Base-by-base conservation (phyloP, 92 coral and sea anemone species). In the Epizoanthus illoricatus region DNA sequence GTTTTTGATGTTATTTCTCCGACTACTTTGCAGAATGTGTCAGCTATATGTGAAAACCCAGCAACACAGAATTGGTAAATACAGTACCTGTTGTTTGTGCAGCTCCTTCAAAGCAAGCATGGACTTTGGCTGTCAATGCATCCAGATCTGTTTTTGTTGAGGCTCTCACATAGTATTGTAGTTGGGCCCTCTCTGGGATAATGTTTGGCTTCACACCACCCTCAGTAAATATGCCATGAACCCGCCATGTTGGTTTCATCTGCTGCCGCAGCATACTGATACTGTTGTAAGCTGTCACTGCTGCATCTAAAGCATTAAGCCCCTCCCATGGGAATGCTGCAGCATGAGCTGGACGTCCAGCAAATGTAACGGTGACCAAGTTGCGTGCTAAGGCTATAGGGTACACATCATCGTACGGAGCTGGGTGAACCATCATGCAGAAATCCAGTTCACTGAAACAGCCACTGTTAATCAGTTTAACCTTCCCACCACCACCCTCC, bases 161-260 rank as follows among this genome's bases (percentile, higher is more conserved):
- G 0, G 98, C 91, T 87, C 98, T 74, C 11, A 92, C 52, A 33
- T 54, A 70, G 71, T 84, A 94, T 36, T 64, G 72, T 16, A 94
- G 73, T 33, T 75, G 86, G 2, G 97, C 76, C 13, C 85, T 93
- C 39, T 94, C 98, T 39, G 97, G 98, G 39, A 94, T 94, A 75
- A 94, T 94, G 69, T 94, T 94, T 24, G 97, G 94, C 45, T 94
- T 94, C 7, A 94, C 92, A n/a, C 98, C 98, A n/a, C 97, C 98
- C 59, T 94, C 89, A n/a, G 67, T 55, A 55, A 94, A 87, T 24
- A 94, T 84, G 58, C 90, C 93, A 85, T 94, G 97, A 5, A 88
- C 36, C 36, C 36, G 36, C 36, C 36, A 28, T 28, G 36, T 28
- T 28, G 36, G 36, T 28, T 28, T 28, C 36, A 28, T 28, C 36